Conservation (phyloP, 1,140 invertebrate species). For the Drosophila tristis region DNA sequence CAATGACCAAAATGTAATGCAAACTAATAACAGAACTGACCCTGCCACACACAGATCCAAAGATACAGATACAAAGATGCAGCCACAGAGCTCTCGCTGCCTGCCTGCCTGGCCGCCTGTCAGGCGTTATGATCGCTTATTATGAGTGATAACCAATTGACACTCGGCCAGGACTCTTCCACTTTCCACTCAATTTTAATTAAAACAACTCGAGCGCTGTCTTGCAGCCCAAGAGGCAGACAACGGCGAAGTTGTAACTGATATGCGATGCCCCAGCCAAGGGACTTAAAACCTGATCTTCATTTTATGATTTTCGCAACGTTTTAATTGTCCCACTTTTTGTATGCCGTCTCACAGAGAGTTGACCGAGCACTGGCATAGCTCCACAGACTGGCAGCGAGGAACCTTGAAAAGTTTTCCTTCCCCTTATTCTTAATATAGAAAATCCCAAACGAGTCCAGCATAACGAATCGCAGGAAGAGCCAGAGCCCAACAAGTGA, state of each 20-base stretch:
- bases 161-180: conserved; percentile 28
- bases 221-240: background rate
- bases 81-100: background rate
- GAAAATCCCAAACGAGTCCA: conserved; percentile 24
- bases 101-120: background rate
- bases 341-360: too few species aligned
- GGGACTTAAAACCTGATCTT: conserved; percentile 48
- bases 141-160: conserved; percentile 65
- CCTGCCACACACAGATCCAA: background rate
- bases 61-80: conserved; percentile 6
- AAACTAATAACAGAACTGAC: conserved; percentile 21
- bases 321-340: conserved; percentile 60
- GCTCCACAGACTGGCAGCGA: conserved; percentile 2
- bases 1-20: conserved; percentile 45
- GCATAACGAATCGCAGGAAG: background rate
- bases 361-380: conserved; percentile 1
- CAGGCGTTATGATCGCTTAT: conserved; percentile 38
- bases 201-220: conserved; percentile 17
- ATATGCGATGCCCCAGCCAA: conserved; percentile 28
- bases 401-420: conserved; percentile 38
- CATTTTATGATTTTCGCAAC: conserved; percentile 40
- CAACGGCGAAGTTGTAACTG: conserved; percentile 43
- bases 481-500: conserved; percentile 14
- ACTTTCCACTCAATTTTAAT: conserved; percentile 35
- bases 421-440: conserved; percentile 6